phyloP scores from a whole-genome alignment of 2,888 invertebrate species.

The Noctua janthe region DNA sequence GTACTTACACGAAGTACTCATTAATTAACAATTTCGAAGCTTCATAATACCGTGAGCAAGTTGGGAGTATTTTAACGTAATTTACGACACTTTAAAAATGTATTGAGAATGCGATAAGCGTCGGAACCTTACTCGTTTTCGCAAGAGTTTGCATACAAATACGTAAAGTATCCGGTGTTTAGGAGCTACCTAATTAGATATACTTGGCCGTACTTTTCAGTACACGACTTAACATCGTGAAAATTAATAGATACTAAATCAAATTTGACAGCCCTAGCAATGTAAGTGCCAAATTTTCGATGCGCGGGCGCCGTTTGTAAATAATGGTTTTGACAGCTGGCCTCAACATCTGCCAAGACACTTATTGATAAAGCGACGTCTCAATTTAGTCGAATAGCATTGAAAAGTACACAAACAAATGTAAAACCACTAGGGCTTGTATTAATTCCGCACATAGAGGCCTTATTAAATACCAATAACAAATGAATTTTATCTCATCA shows the following conservation, averaged over 20 bases:
- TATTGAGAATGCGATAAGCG: constrained; percentile 83
- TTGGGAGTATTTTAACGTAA: constrained; percentile 66
- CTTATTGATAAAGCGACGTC: constrained; percentile 67
- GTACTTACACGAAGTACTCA: constrained; percentile 7
- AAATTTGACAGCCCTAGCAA: constrained; percentile 44
- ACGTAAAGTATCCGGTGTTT: constrained; percentile 63
- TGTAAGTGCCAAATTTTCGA: constrained; percentile 47
- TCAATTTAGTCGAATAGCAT: constrained; percentile 57
- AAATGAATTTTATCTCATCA: constrained; percentile 50
- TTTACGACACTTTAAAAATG: constrained; percentile 69
- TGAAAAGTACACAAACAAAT: constrained; percentile 17
- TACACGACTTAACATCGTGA: neutral
- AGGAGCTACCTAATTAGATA: constrained; percentile 58
- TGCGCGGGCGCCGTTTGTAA: constrained; percentile 51
- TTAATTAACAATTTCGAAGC: constrained; percentile 41
- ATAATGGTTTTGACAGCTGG: constrained; percentile 62
- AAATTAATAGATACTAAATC: neutral
- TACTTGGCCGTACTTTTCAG: constrained; percentile 16
- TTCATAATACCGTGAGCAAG: constrained; percentile 28
- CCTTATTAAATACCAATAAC: constrained; percentile 39
- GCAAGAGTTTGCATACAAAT: constrained; percentile 72
- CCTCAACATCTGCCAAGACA: constrained; percentile 67
- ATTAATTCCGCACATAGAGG: neutral
- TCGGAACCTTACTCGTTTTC: constrained; percentile 79
- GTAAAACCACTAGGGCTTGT: neutral